These are phyloP conservation scores for Ophthalmolycus amberensis DNA, from an alignment of 2,113 vertebrate genomes.

Conservation along the genomic window DNA sequence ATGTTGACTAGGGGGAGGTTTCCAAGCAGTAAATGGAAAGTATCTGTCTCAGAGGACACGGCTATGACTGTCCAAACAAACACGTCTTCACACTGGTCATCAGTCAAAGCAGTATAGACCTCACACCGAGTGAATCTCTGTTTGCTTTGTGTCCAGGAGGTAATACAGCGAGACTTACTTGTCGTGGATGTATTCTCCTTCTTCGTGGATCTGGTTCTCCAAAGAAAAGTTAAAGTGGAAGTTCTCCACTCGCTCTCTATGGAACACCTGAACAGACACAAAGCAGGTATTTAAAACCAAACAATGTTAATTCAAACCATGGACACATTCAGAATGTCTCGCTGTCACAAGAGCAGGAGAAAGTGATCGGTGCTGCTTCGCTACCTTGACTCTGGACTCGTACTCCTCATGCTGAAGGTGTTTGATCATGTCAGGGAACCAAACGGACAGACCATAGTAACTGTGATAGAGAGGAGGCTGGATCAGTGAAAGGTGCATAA, in stretches of 20 bases:
- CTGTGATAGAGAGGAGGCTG: constrained; percentile 73
- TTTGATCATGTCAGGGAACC: constrained; percentile 99
- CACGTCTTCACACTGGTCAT: neutral
- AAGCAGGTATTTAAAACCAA: neutral
- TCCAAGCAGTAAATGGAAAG: neutral
- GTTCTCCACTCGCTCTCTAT: constrained; percentile 86
- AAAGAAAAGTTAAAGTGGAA: constrained; percentile 95
- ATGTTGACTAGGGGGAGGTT: neutral
- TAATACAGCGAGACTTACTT: constrained; percentile 82
- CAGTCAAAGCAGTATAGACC: no score
- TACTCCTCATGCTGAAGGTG: constrained; percentile 93
- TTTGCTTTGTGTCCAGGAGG: neutral
- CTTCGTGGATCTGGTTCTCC: constrained; percentile 93
- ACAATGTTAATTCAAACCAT: neutral
- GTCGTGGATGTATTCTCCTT: constrained; percentile 90
- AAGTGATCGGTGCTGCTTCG: neutral
- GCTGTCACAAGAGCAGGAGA: neutral
- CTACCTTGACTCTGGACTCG: constrained; percentile 86
- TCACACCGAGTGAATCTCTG: neutral
- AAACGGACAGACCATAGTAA: constrained; percentile 95
- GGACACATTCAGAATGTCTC: neutral
- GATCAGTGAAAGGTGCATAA: neutral
- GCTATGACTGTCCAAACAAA: no score
- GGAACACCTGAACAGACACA: constrained; percentile 76
- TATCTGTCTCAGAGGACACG: neutral